Evolutionary conservation across 2,888 invertebrate species (phyloP).

Genomic region (Noctua fimbriata): DNA sequence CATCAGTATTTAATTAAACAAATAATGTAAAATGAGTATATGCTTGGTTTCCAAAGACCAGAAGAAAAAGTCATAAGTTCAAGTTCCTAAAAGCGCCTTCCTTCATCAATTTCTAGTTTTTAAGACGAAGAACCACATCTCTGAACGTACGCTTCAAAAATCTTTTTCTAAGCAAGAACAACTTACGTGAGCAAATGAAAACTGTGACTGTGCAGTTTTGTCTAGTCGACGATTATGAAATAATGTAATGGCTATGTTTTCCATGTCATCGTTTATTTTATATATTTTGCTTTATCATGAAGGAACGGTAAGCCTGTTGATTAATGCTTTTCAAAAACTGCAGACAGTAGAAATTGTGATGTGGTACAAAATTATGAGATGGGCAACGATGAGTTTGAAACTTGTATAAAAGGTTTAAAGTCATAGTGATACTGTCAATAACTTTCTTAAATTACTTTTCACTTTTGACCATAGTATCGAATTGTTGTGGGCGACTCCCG

Average conservation of each 20-base stretch:
- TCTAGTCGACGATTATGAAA: not conserved
- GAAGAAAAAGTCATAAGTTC: not conserved
- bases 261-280: constrained; percentile 18
- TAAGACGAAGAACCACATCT: not conserved
- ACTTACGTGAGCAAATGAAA: constrained; percentile 30
- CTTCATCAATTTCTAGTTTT: not conserved
- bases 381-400: not conserved
- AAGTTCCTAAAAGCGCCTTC: not conserved
- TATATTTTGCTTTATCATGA: constrained; percentile 23
- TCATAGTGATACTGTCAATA: not conserved
- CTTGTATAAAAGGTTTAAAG: not conserved
- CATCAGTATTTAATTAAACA: not conserved
- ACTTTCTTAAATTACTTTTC: not conserved
- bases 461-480: not conserved
- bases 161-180: not conserved
- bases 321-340: constrained; percentile 13
- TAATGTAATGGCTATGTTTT: constrained; percentile 28
- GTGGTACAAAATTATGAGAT: not conserved
- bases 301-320: constrained; percentile 2
- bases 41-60: not conserved
- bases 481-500: not conserved
- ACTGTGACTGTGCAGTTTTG: constrained; percentile 25
- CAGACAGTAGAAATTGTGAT: not conserved
- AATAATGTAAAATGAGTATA: not conserved
- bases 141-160: not conserved